Percentiles rank a stretch among this genome's conserved stretches.
Conservation (phyloP, 2,888 invertebrate species). For the Agonum fuliginosum region DNA sequence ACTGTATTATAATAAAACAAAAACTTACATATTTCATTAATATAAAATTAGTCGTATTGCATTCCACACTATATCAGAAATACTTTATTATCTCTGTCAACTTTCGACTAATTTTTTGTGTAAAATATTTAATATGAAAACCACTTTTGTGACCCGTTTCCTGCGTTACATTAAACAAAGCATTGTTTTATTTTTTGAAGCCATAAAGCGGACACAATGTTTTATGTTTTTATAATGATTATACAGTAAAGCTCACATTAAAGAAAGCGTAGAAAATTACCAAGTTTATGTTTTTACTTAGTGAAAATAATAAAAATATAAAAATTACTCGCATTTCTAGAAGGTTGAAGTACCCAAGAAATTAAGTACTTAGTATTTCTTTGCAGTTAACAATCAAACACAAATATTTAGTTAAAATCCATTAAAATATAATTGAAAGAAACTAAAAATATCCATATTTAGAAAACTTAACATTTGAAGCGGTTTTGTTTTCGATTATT, state of each 20-base stretch:
- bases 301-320: not conserved
- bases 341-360: no score
- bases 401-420: not conserved
- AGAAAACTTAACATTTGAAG: not conserved
- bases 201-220: conserved; percentile 1
- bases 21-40: no score
- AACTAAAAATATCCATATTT: not conserved
- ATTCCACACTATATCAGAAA: no score
- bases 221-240: conserved; percentile 31
- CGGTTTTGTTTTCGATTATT: not conserved
- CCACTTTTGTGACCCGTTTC: not conserved
- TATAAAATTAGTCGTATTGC: no score
- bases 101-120: no score
- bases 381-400: no score
- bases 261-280: conserved; percentile 29
- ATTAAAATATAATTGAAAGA: not conserved
- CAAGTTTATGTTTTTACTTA: not conserved
- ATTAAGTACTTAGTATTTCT: no score
- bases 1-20: no score
- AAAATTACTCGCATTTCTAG: no score
- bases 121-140: no score
- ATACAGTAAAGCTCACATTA: not conserved
- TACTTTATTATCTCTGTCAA: no score
- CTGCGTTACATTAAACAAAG: not conserved
- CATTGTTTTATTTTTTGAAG: conserved; percentile 5